These are phyloP conservation scores for Sphaeramia orbicularis DNA, from an alignment of 2,797 vertebrate species.

Conservation along the genomic window DNA sequence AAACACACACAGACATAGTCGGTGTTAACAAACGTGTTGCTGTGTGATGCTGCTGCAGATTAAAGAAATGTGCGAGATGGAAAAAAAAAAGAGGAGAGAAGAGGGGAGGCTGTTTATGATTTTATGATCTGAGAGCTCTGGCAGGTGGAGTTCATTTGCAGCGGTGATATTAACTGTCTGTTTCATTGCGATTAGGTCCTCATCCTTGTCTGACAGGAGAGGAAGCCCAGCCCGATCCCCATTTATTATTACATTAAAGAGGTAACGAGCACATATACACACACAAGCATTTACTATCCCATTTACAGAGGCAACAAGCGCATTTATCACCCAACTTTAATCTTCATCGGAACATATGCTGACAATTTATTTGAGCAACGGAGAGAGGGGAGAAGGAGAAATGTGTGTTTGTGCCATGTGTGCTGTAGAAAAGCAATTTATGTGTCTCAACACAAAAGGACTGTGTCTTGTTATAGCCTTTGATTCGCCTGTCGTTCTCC, in stretches of 20 bases:
- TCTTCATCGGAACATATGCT: slow-evolving; percentile 80
- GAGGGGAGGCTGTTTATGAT: slow-evolving; percentile 17
- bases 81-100: slow-evolving; percentile 36
- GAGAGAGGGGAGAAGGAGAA: slow-evolving; percentile 12
- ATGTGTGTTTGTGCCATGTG: slow-evolving; percentile 30
- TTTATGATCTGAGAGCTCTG: slow-evolving; percentile 43
- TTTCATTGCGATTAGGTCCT: slow-evolving; percentile 72
- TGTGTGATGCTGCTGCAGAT: slow-evolving; percentile 54
- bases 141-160: slow-evolving; percentile 79
- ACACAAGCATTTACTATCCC: slow-evolving; percentile 68
- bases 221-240: slow-evolving; percentile 50
- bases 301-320: slow-evolving; percentile 76
- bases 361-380: slow-evolving; percentile 58
- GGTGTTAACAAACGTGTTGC: slow-evolving; percentile 50
- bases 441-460: slow-evolving; percentile 36
- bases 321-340: slow-evolving; percentile 77
- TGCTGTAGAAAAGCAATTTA: slow-evolving; percentile 46
- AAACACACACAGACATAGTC: slow-evolving; percentile 59
- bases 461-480: slow-evolving; percentile 35
- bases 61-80: slow-evolving; percentile 32
- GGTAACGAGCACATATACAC: slow-evolving; percentile 69
- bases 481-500: slow-evolving; percentile 28
- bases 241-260: slow-evolving; percentile 79
- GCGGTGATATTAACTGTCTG: slow-evolving; percentile 67
- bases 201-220: slow-evolving; percentile 61